Conservation (phyloP, 2,888 invertebrate species). For the Cantharis lateralis region DNA sequence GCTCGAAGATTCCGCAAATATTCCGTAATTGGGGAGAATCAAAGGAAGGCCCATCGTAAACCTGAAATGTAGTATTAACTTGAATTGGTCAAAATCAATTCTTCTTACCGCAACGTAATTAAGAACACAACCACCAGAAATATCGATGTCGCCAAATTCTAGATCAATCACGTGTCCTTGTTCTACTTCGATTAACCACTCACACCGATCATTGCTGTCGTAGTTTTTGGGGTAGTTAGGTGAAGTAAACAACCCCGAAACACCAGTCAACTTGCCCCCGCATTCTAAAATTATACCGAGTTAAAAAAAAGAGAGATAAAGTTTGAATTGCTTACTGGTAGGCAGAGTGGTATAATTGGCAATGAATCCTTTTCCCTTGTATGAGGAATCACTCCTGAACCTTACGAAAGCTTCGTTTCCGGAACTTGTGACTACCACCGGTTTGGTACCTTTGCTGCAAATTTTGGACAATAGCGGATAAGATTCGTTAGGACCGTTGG, state of each 20-base stretch:
- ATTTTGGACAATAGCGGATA: slow-evolving; percentile 60
- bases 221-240: slow-evolving; percentile 85
- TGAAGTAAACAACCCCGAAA: slow-evolving; percentile 72
- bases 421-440: slow-evolving; percentile 62
- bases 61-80: slow-evolving; percentile 31
- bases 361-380: slow-evolving; percentile 67
- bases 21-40: slow-evolving; percentile 59
- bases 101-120: slow-evolving; percentile 40
- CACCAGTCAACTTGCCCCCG: slow-evolving; percentile 70
- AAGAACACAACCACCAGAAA: slow-evolving; percentile 38
- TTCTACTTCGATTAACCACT: slow-evolving; percentile 75
- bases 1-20: slow-evolving; percentile 63
- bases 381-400: slow-evolving; percentile 65
- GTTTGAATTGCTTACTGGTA: slow-evolving; percentile 55
- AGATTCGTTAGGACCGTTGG: slow-evolving; percentile 66
- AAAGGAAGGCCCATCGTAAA: slow-evolving; percentile 60
- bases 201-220: slow-evolving; percentile 73
- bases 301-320: not conserved
- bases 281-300: slow-evolving; percentile 62
- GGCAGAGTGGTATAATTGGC: slow-evolving; percentile 61
- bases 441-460: slow-evolving; percentile 60
- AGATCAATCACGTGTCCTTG: slow-evolving; percentile 71
- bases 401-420: slow-evolving; percentile 72
- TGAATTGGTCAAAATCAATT: not conserved
- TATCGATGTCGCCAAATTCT: slow-evolving; percentile 69